phyloP scores from a whole-genome alignment of 2,797 vertebrate species.

The Bucorvus abyssinicus region DNA sequence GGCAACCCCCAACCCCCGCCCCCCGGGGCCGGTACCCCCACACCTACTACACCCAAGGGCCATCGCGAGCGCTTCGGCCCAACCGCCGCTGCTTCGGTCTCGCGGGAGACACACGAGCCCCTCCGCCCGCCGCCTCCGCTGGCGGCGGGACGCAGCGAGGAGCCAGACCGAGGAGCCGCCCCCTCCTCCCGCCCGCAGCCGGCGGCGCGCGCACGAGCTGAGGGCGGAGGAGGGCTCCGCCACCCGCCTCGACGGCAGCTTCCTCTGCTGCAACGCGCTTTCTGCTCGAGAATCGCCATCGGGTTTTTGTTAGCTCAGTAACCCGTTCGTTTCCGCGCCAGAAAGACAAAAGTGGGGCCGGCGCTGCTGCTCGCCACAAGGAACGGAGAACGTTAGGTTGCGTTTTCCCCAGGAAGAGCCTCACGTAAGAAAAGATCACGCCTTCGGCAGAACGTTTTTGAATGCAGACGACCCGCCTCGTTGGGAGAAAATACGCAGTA shows the following conservation, averaged over 20 bases:
- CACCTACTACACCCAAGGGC: not conserved
- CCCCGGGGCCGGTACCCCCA: too few relatives aligned
- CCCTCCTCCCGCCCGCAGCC: not conserved
- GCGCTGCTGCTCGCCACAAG: not conserved
- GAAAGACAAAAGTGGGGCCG: not conserved
- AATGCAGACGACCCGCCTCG: not conserved
- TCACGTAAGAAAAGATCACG: not conserved
- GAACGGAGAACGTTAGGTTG: not conserved
- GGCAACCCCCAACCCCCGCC: too few relatives aligned
- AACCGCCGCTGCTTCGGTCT: not conserved
- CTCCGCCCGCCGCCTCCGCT: not conserved
- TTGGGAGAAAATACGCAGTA: not conserved
- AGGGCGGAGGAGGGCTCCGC: not conserved
- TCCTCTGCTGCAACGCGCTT: not conserved
- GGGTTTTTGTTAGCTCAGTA: slow-evolving; percentile 43
- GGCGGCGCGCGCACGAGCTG: not conserved
- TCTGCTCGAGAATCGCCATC: slow-evolving; percentile 3
- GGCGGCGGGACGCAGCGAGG: not conserved
- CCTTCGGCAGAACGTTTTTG: not conserved
- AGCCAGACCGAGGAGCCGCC: not conserved
- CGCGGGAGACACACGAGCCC: not conserved
- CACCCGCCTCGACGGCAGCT: not conserved
- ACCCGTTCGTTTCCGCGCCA: not conserved
- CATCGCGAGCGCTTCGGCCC: not conserved
- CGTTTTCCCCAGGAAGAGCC: not conserved